phyloP scores from a whole-genome alignment of 2,888 invertebrate species.

The Notodromas monacha region DNA sequence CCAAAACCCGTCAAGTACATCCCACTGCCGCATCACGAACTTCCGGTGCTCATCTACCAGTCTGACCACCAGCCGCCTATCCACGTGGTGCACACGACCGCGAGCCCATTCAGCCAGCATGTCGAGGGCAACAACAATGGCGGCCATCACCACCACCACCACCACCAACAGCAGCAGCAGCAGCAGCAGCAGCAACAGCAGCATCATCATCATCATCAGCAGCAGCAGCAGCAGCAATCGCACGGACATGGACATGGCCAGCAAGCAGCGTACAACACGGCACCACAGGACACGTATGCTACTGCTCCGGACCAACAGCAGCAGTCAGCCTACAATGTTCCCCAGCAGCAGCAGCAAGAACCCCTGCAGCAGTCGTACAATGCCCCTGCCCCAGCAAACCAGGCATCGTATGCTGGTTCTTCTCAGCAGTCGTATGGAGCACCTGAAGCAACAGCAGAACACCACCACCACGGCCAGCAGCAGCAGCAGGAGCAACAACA shows the following conservation, averaged over 20 bases:
- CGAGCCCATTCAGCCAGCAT: too few relatives aligned
- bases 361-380: constrained; percentile 7
- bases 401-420: constrained; percentile 7
- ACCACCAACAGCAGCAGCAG: neutral
- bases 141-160: constrained; percentile 5
- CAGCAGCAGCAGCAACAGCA: neutral
- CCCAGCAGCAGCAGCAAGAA: constrained; percentile 2
- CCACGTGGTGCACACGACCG: constrained; percentile 14
- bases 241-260: too few relatives aligned
- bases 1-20: constrained; percentile 14
- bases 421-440: constrained; percentile 8
- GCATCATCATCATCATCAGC: neutral
- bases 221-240: neutral
- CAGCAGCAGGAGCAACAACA: neutral
- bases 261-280: too few relatives aligned
- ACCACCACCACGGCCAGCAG: too few relatives aligned
- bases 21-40: constrained; percentile 15
- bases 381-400: constrained; percentile 8
- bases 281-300: constrained; percentile 5
- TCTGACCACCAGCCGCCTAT: constrained; percentile 14
- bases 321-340: neutral
- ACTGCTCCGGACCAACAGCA: constrained; percentile 5
- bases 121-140: constrained; percentile 6
- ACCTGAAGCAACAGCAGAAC: too few relatives aligned
- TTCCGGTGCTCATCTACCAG: constrained; percentile 15